Conservation (phyloP, 2,113 vertebrate species). For the Anguilla japonica region DNA sequence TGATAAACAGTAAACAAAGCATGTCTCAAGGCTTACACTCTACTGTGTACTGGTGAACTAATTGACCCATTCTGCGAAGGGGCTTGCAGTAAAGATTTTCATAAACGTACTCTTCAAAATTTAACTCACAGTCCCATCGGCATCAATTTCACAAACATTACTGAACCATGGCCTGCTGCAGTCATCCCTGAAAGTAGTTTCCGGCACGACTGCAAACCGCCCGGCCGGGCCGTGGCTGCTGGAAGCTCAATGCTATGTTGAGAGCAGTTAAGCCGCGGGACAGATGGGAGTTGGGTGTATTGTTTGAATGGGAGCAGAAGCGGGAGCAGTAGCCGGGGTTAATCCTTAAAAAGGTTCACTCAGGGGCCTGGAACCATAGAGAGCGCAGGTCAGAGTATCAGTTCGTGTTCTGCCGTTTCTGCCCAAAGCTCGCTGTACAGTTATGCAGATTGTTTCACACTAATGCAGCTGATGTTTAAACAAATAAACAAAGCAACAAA, state of each 20-base stretch:
- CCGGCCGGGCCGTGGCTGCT: neutral
- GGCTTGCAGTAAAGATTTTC: neutral
- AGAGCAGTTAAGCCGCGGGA: slow-evolving; percentile 51
- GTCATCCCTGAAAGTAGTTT: neutral
- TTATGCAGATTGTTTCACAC: neutral
- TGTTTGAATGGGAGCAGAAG: slow-evolving; percentile 30
- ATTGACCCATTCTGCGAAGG: neutral
- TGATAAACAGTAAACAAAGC: neutral
- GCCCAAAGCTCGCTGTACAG: neutral
- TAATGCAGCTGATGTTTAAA: neutral
- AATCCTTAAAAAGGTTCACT: slow-evolving; percentile 50
- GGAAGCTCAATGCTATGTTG: slow-evolving; percentile 32
- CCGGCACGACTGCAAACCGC: neutral
- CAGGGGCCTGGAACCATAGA: slow-evolving; percentile 24
- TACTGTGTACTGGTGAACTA: neutral
- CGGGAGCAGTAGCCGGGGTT: slow-evolving; percentile 43
- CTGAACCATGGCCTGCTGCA: neutral
- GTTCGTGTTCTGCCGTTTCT: neutral
- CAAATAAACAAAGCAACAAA: neutral
- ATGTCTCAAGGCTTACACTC: neutral
- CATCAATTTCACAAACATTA: neutral
- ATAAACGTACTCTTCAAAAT: neutral
- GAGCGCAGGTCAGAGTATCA: neutral
- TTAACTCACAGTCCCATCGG: too few relatives aligned
- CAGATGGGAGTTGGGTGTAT: slow-evolving; percentile 54